Base-by-base conservation (phyloP, 2,113 vertebrate species). In the Alligator sinensis region DNA sequence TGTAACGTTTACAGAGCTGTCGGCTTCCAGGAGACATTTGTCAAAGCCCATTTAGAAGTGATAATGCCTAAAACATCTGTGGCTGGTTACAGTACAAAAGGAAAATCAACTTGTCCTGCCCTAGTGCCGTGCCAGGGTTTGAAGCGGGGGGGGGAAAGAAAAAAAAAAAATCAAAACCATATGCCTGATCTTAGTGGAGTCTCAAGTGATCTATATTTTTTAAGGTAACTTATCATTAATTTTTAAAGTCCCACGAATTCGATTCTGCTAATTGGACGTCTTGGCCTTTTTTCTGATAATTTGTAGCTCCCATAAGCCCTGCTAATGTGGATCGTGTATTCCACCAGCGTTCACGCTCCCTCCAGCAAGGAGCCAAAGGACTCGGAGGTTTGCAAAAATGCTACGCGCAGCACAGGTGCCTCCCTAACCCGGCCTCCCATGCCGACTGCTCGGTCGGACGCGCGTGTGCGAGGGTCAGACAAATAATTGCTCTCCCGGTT, bases 31-130 rank as follows among this genome's bases (percentile, higher is more conserved):
- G 77, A 96, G 90, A 94, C 64, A 91, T 96, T 93, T 91, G 88
- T 88, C 92, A 96, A 95, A 92, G 84, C 59, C 91, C 80, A 89
- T 90, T 89, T 82, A 91, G 86, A 95, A 96, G 79, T 5, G 47
- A 89, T 92, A 96, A 96, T 82, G 30, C 82, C 86, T 91, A 84
- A 96, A 96, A 97, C 96, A 97, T 92, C 84, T 96, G 97, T 59
- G 92, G 91, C 57, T 94, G 92, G 80, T 95, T 95, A 93, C 25
- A 88, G 96, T 89, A 91, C 62, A 97, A 84, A 83, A 82, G 84
- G 93, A 96, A 94, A 95, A 95, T 93, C 87, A 95, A 95, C 61
- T 80, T 95, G 76, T 87, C 82, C 92, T 58, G 74, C 84, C 86
- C 83, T 63, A 80, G 89, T 6, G 79, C 47, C 0, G 0, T 79